Conservation (phyloP, 2,797 vertebrate genomes). For the Oreonectes daqikongensis region DNA sequence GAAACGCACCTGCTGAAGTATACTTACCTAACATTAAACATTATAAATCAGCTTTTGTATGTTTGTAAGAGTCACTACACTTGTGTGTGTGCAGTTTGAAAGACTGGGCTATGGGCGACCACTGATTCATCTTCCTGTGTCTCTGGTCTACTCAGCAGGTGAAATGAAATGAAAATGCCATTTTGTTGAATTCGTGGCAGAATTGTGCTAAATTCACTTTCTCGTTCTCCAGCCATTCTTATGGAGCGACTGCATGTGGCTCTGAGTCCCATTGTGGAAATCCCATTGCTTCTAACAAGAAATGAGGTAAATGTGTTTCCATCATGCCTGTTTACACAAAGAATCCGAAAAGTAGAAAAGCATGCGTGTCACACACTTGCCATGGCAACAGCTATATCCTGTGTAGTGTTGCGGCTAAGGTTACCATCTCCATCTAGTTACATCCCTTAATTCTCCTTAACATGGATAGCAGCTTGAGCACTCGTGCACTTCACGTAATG, state of each 20-base stretch:
- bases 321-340: neutral
- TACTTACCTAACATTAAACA: neutral
- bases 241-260: constrained; percentile 84
- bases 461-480: neutral
- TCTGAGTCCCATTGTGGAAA: constrained; percentile 80
- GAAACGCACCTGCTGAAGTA: no score
- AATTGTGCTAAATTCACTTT: neutral
- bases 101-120: constrained; percentile 86
- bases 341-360: no score
- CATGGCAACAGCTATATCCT: neutral
- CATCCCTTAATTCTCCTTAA: constrained; percentile 63
- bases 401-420: constrained; percentile 21
- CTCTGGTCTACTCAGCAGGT: constrained; percentile 87
- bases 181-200: neutral
- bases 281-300: constrained; percentile 88
- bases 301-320: constrained; percentile 77
- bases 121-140: constrained; percentile 82
- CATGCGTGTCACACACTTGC: no score
- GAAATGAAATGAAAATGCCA: constrained; percentile 48
- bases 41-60: neutral
- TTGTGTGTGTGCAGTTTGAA: constrained; percentile 80
- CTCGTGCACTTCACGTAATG: neutral
- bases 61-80: neutral
- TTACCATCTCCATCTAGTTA: constrained; percentile 59
- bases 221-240: constrained; percentile 75